phyloP scores from a whole-genome alignment of 2,797 vertebrate species.

The Bradypodion pumilum region DNA sequence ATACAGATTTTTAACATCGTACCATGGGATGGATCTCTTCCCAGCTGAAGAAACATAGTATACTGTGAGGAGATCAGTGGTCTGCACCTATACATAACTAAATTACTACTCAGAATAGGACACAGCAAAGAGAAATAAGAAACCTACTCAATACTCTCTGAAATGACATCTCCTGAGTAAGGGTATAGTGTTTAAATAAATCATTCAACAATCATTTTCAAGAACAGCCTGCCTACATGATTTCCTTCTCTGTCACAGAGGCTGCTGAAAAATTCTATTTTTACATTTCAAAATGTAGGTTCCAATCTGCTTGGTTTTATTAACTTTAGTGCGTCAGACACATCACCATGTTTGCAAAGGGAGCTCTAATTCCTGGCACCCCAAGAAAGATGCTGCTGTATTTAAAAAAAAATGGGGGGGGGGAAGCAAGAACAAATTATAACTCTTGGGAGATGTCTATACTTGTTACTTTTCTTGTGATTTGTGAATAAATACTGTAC shows the following conservation, averaged over 20 bases:
- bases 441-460: background rate
- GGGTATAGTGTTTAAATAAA: constrained; percentile 61
- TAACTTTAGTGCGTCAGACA: constrained; percentile 35
- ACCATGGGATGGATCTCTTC: background rate
- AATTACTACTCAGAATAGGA: constrained; percentile 46
- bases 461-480: background rate
- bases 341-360: background rate
- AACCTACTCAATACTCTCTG: constrained; percentile 47
- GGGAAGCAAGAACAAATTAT: background rate
- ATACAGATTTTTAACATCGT: background rate
- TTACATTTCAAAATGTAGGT: constrained; percentile 59
- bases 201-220: constrained; percentile 50
- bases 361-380: background rate
- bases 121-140: constrained; percentile 29
- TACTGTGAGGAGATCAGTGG: background rate
- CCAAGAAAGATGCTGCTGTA: background rate
- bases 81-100: constrained; percentile 12
- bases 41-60: background rate
- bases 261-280: constrained; percentile 62
- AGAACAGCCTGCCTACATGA: constrained; percentile 63
- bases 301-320: constrained; percentile 55
- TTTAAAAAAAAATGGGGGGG: constrained; percentile 7
- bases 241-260: constrained; percentile 62
- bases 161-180: constrained; percentile 57
- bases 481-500: background rate